Conservation (phyloP, 64 coral and sea anemone genomes). For the Pocillopora damicornis region DNA sequence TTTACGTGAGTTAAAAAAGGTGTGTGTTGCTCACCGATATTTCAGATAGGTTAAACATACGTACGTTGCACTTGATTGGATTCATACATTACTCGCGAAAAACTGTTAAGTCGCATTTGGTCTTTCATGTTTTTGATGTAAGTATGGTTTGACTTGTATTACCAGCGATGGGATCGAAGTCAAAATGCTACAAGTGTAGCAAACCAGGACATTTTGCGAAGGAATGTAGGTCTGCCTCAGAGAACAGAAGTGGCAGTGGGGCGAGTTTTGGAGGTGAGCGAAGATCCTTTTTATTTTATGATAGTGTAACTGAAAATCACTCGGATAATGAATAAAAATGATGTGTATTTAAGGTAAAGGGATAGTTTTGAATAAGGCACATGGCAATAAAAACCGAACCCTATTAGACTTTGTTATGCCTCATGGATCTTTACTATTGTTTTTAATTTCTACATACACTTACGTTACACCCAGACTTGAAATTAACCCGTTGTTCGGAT, state of each 20-base stretch:
- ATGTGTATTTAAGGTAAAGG: not conserved
- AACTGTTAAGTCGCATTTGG: not conserved
- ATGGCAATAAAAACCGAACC: too few relatives aligned
- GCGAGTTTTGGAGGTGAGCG: conserved; percentile 48
- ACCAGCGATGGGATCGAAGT: conserved; percentile 34
- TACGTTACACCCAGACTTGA: too few relatives aligned
- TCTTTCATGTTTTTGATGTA: not conserved
- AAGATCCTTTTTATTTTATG: not conserved
- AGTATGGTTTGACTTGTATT: conserved; percentile 16
- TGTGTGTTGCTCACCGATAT: too few relatives aligned
- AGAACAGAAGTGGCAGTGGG: not conserved
- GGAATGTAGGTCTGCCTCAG: conserved; percentile 11
- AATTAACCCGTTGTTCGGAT: too few relatives aligned
- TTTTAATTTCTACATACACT: too few relatives aligned
- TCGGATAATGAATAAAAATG: not conserved
- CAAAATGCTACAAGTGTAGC: conserved; percentile 52
- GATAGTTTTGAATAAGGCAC: too few relatives aligned
- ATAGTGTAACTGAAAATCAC: not conserved
- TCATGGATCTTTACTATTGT: too few relatives aligned
- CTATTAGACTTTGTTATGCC: too few relatives aligned
- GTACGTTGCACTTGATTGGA: too few relatives aligned
- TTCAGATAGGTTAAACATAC: too few relatives aligned
- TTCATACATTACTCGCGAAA: not conserved
- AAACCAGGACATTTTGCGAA: conserved; percentile 46
- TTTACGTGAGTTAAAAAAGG: too few relatives aligned